These are phyloP conservation scores for Notocelia uddmanniana DNA, from an alignment of 2,888 invertebrate genomes.

Conservation along the genomic window DNA sequence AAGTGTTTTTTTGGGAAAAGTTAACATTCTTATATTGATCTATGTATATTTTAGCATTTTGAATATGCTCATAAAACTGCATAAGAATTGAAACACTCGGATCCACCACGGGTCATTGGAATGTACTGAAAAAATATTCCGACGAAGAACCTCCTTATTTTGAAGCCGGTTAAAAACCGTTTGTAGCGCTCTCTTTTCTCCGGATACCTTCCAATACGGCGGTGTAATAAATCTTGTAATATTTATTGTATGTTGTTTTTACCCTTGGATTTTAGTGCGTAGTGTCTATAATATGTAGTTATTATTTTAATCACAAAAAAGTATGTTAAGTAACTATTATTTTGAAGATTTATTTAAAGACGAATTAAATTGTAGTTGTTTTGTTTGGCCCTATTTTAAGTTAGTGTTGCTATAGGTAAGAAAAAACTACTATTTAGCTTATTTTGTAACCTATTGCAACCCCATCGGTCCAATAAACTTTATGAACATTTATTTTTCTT, in stretches of 20 bases:
- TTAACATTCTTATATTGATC: background rate
- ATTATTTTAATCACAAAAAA: background rate
- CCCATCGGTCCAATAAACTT: conserved; percentile 21
- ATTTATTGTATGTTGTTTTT: background rate
- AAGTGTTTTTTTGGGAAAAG: background rate
- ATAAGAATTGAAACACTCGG: background rate
- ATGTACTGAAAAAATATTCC: background rate
- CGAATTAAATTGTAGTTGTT: background rate
- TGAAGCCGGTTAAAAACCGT: no score
- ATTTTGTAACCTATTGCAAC: background rate
- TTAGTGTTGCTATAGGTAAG: conserved; percentile 35
- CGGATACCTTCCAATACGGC: background rate
- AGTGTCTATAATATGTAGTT: background rate
- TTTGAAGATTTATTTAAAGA: background rate
- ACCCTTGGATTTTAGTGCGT: background rate
- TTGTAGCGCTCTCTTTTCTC: background rate
- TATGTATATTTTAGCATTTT: conserved; percentile 4
- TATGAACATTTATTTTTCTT: background rate
- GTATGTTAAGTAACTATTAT: background rate
- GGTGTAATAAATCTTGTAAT: background rate
- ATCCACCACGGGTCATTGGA: background rate
- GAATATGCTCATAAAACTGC: background rate
- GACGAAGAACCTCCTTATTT: no score
- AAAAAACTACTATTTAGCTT: conserved; percentile 30
- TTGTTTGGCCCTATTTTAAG: conserved; percentile 3